These are phyloP conservation scores for Carettochelys insculpta DNA, from an alignment of 2,113 vertebrate species.

Conservation along the genomic window DNA sequence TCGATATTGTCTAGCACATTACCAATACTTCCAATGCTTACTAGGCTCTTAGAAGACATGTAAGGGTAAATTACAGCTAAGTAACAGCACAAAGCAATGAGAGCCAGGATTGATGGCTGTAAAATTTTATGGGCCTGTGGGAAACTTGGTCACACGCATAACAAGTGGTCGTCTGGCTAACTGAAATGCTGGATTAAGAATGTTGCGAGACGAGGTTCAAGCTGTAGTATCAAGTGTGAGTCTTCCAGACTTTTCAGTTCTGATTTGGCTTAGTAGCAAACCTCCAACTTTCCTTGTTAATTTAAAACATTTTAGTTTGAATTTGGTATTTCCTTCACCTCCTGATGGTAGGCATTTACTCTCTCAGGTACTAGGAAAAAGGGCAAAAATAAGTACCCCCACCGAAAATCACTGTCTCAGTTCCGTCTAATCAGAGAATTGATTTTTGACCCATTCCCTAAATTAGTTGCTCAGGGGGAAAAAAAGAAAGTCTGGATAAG, in stretches of 20 bases:
- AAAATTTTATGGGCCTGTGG: too few relatives aligned
- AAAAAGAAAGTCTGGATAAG: not conserved
- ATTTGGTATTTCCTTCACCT: not conserved
- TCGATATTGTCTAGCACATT: too few relatives aligned
- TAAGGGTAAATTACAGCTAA: too few relatives aligned
- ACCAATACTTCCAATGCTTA: too few relatives aligned
- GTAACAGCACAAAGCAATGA: too few relatives aligned
- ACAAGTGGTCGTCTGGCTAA: too few relatives aligned
- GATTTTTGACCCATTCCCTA: not conserved
- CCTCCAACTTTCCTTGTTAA: accelerated
- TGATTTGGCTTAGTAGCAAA: not conserved
- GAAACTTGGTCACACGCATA: too few relatives aligned
- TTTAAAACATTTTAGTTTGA: not conserved
- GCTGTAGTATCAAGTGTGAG: not conserved
- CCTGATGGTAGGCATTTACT: not conserved
- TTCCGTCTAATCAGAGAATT: not conserved
- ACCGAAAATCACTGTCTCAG: not conserved
- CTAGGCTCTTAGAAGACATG: too few relatives aligned
- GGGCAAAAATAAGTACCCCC: not conserved
- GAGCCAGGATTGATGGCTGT: too few relatives aligned
- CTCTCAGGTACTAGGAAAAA: not conserved
- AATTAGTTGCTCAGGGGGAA: not conserved
- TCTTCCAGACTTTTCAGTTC: not conserved
- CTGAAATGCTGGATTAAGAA: too few relatives aligned
- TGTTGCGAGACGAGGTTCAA: too few relatives aligned